These are phyloP conservation scores for Circaetus cinerascens DNA, from an alignment of 2,113 vertebrate species.

Conservation along the genomic window DNA sequence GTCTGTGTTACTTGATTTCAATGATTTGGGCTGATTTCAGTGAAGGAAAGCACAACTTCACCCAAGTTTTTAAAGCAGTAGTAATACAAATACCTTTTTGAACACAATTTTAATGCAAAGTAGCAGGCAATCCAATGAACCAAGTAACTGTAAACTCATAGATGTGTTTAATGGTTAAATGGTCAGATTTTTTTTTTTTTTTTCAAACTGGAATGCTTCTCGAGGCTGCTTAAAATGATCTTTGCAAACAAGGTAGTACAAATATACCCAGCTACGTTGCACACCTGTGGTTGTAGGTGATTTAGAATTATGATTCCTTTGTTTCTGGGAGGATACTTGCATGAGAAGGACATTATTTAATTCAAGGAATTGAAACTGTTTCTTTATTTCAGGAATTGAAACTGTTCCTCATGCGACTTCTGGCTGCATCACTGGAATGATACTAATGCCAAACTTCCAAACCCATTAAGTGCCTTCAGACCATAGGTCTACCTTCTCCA, in stretches of 20 bases:
- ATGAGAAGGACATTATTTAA: background rate
- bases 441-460: background rate
- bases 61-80: background rate
- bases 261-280: background rate
- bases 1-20: background rate
- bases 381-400: background rate
- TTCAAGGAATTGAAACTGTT: background rate
- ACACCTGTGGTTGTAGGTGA: background rate
- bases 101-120: background rate
- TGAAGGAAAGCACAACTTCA: background rate
- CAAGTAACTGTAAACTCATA: background rate
- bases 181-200: background rate
- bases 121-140: background rate
- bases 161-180: background rate
- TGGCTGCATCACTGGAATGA: background rate
- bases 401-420: background rate
- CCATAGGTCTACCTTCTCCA: fast-evolving
- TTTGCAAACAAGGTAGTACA: background rate
- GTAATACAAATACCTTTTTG: background rate
- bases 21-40: background rate
- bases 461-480: background rate
- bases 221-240: background rate
- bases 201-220: background rate
- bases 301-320: background rate
- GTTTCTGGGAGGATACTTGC: background rate